Evolutionary conservation across 2,113 vertebrate genomes (phyloP).

Genomic region (Chloroceryle aenea): DNA sequence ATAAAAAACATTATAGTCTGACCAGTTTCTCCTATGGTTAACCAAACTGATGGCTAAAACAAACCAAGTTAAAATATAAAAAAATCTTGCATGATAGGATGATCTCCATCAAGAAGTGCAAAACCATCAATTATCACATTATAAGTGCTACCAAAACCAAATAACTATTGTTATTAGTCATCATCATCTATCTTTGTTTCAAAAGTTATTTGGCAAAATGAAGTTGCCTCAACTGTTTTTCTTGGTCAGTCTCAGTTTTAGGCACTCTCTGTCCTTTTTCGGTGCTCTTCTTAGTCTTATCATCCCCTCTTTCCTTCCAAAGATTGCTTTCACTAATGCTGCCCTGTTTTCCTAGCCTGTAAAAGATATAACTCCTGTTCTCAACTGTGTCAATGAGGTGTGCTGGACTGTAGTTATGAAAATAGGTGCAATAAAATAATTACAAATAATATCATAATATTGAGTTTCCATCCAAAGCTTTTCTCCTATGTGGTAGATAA

Average conservation of each 20-base stretch:
- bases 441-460: neutral
- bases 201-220: neutral
- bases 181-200: neutral
- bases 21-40: neutral
- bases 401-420: neutral
- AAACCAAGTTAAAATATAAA: neutral
- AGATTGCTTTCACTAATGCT: neutral
- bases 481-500: neutral
- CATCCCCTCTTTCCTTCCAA: neutral
- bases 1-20: neutral
- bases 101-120: neutral
- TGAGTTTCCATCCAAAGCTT: neutral
- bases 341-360: neutral
- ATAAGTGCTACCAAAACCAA: neutral
- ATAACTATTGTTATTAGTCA: neutral
- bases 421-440: neutral
- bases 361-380: neutral
- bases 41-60: neutral
- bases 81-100: neutral
- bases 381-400: neutral
- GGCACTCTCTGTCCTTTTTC: neutral
- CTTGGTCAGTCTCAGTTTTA: neutral
- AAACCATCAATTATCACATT: neutral
- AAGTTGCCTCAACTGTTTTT: neutral
- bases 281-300: neutral